Percentiles rank a stretch among this genome's conserved stretches.
Evolutionary conservation across 2,888 invertebrate species (phyloP).

Genomic region (Ferrisia virgata): DNA sequence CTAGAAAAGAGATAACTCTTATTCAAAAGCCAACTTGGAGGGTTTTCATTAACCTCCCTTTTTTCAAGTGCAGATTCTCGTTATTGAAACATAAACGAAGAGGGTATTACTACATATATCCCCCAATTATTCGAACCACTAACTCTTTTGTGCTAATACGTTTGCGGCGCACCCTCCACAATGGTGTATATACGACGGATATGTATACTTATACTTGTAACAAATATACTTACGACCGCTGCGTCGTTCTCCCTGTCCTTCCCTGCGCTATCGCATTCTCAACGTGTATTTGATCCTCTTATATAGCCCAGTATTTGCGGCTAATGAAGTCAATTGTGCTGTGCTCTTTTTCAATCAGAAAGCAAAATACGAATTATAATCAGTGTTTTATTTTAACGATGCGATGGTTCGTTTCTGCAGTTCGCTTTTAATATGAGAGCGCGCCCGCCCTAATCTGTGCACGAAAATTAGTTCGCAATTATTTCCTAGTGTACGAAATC

Average conservation of each 20-base stretch:
- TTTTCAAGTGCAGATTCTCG: conserved; percentile 19
- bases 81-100: conserved; percentile 42
- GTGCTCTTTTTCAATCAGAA: conserved; percentile 26
- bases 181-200: neutral
- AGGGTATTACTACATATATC: conserved; percentile 30
- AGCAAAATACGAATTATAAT: conserved; percentile 30
- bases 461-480: neutral
- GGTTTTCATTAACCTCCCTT: conserved; percentile 27
- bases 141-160: conserved; percentile 43
- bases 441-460: neutral
- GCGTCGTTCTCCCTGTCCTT: neutral
- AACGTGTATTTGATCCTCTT: neutral
- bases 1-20: conserved; percentile 13
- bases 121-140: conserved; percentile 44
- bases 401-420: neutral
- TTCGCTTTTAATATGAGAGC: neutral
- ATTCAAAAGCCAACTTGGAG: conserved; percentile 32
- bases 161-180: conserved; percentile 36
- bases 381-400: conserved; percentile 9
- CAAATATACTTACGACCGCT: conserved; percentile 2
- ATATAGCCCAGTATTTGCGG: neutral
- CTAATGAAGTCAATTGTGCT: conserved; percentile 46
- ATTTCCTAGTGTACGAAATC: neutral
- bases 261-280: neutral
- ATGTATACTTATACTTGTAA: neutral